phyloP scores from a whole-genome alignment of 2,113 vertebrate genomes.

The Lota lota region DNA sequence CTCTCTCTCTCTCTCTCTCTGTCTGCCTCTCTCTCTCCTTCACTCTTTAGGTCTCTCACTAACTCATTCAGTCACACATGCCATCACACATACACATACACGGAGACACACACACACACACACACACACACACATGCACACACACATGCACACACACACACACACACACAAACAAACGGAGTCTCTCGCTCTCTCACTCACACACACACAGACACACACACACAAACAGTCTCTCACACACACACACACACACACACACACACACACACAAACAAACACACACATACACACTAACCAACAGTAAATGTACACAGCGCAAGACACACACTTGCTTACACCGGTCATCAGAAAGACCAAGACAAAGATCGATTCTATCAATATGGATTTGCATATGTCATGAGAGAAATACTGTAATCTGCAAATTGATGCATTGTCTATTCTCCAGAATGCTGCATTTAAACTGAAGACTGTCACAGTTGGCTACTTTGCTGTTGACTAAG shows the following conservation, averaged over 20 bases:
- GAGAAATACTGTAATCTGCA: conserved; percentile 31
- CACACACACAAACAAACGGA: background rate
- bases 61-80: no score
- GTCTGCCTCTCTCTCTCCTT: background rate
- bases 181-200: background rate
- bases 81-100: no score
- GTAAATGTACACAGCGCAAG: conserved; percentile 4
- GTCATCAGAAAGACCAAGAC: conserved; percentile 28
- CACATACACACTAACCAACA: conserved; percentile 9
- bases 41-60: no score
- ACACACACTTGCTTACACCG: conserved; percentile 12
- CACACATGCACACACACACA: no score
- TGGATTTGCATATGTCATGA: conserved; percentile 15
- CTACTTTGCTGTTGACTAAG: conserved; percentile 16
- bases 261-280: conserved; percentile 4
- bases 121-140: no score
- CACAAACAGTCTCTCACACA: background rate
- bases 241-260: conserved; percentile 19
- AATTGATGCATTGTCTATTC: conserved; percentile 23
- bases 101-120: no score
- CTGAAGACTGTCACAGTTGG: conserved; percentile 6
- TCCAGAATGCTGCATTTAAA: conserved; percentile 13
- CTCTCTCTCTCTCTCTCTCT: background rate
- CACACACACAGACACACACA: background rate
- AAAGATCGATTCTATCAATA: conserved; percentile 26